phyloP scores from a whole-genome alignment of 2,113 vertebrate genomes.

The Tonatia bakeri region DNA sequence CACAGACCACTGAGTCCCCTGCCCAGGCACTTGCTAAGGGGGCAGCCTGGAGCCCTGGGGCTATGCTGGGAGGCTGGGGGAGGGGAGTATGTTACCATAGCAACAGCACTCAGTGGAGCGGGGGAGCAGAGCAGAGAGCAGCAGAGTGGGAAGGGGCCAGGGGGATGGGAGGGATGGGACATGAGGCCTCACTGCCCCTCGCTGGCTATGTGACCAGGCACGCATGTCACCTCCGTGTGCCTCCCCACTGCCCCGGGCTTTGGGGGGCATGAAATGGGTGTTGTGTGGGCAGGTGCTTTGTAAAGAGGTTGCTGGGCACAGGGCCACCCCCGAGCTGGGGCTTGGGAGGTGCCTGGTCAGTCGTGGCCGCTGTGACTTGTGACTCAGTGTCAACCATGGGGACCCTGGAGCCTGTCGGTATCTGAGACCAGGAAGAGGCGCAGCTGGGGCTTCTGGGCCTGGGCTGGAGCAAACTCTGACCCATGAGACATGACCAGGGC shows the following conservation, averaged over 20 bases:
- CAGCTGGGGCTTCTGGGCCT: not conserved
- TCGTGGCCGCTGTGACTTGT: not conserved
- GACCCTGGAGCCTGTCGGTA: not conserved
- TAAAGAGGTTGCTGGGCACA: accelerated
- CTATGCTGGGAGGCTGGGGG: not conserved
- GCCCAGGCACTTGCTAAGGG: not conserved
- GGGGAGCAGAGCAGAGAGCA: not conserved
- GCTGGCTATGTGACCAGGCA: not conserved
- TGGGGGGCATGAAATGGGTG: not conserved
- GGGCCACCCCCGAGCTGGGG: not conserved
- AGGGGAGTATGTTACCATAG: not conserved
- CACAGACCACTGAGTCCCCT: not conserved
- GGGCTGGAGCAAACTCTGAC: not conserved
- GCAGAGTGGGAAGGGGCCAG: not conserved
- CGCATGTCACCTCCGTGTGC: accelerated
- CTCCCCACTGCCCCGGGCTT: not conserved
- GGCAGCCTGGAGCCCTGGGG: not conserved
- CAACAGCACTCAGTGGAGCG: not conserved
- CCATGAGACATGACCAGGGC: not conserved
- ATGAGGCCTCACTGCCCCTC: not conserved
- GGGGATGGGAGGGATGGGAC: not conserved
- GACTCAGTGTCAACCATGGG: not conserved
- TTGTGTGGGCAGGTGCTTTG: not conserved
- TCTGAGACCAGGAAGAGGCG: not conserved
- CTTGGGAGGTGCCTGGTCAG: accelerated